phyloP scores from a whole-genome alignment of 2,797 vertebrate genomes.

The Poecilia wingei region DNA sequence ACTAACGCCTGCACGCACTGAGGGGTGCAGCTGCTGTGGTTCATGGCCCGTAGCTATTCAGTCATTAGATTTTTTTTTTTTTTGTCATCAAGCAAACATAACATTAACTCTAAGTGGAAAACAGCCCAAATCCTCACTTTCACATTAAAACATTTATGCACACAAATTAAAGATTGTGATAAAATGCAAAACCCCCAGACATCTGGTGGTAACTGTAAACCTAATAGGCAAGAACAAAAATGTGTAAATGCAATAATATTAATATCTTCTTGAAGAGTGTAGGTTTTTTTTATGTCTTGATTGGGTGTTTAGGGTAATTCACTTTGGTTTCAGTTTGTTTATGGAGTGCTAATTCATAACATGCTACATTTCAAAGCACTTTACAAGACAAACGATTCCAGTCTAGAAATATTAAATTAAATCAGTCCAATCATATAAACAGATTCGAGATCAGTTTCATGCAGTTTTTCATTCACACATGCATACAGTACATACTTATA shows the following conservation, averaged over 20 bases:
- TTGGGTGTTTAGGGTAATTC: background rate
- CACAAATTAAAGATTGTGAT: background rate
- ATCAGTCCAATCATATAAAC: too few relatives aligned
- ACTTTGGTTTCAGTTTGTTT: background rate
- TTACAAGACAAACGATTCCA: background rate
- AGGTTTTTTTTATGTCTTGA: background rate
- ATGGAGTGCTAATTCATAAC: background rate
- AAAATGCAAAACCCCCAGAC: background rate
- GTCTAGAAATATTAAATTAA: background rate
- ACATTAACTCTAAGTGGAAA: slow-evolving; percentile 54
- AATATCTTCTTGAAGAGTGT: background rate
- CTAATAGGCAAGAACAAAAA: background rate
- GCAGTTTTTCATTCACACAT: too few relatives aligned
- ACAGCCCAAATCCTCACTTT: slow-evolving; percentile 12
- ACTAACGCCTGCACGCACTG: slow-evolving; percentile 28
- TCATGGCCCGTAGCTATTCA: slow-evolving; percentile 66
- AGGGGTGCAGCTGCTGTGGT: slow-evolving; percentile 52
- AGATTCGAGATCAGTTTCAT: too few relatives aligned
- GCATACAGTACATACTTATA: too few relatives aligned
- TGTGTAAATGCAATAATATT: background rate
- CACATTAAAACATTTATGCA: background rate
- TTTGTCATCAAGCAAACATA: slow-evolving; percentile 40
- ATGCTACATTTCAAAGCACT: background rate
- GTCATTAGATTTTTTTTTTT: slow-evolving; percentile 51
- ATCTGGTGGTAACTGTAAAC: background rate